Conservation (phyloP, 1,140 invertebrate species). For the Hylyphantes graminicola region DNA sequence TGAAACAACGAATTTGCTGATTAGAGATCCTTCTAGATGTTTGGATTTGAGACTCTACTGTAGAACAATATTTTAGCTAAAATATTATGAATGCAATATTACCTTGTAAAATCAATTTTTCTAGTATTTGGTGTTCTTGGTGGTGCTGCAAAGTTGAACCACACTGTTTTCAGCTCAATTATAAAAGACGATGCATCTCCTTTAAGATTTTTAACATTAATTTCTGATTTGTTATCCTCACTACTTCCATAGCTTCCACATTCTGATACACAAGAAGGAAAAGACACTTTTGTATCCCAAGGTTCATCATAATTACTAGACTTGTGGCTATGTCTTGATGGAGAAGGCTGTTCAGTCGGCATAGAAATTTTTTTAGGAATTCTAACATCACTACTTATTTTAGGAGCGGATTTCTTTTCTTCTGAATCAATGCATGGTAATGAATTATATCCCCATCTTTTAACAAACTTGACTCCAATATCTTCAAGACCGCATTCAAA, state of each 20-base stretch:
- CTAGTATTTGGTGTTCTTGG: conserved; percentile 92
- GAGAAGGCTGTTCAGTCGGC: conserved; percentile 24
- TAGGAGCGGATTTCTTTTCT: conserved; percentile 12
- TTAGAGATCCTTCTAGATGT: too few relatives aligned
- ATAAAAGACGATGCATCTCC: conserved; percentile 70
- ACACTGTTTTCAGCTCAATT: conserved; percentile 89
- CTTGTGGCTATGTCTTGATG: conserved; percentile 45
- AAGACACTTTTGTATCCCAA: conserved; percentile 54
- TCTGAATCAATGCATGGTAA: conserved; percentile 71
- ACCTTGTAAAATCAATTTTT: conserved; percentile 94
- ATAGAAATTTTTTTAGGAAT: conserved; percentile 8
- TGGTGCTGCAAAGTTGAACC: conserved; percentile 98
- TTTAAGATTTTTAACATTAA: conserved; percentile 61
- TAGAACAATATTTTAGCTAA: neutral
- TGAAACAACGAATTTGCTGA: too few relatives aligned
- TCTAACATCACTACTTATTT: conserved; percentile 11
- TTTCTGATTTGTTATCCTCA: conserved; percentile 25
- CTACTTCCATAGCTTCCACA: conserved; percentile 54
- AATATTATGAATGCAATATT: conserved; percentile 46
- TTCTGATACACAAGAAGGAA: conserved; percentile 60
- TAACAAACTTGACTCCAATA: conserved; percentile 81
- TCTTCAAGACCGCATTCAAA: conserved; percentile 96
- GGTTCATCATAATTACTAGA: conserved; percentile 24
- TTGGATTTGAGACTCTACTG: too few relatives aligned
- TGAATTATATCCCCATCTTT: conserved; percentile 70